Evolutionary conservation across 2,113 vertebrate genomes (phyloP).

Genomic region (Polypterus senegalus): DNA sequence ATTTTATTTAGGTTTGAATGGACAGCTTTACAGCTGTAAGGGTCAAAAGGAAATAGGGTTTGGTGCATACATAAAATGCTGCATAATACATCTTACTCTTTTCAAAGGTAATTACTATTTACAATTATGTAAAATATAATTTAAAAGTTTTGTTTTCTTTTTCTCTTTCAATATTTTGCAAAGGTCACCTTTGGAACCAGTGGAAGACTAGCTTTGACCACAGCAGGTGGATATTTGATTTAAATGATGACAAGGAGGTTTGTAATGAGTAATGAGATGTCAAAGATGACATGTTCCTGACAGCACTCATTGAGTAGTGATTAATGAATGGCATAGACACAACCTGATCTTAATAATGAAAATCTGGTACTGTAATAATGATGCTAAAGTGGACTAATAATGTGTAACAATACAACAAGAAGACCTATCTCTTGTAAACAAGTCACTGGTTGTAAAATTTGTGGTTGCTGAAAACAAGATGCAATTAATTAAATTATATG

Average conservation of each 20-base stretch:
- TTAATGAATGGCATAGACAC: conserved; percentile 64
- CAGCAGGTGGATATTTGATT: conserved; percentile 57
- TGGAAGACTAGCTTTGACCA: conserved; percentile 44
- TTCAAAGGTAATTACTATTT: background rate
- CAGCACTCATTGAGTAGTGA: conserved; percentile 59
- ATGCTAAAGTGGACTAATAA: conserved; percentile 36
- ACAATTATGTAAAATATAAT: background rate
- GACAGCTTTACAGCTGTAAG: too few species aligned
- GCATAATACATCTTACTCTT: too few species aligned
- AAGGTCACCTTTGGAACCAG: conserved; percentile 40
- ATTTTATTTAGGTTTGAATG: too few species aligned
- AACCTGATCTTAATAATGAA: conserved; percentile 49
- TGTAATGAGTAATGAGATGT: conserved; percentile 54
- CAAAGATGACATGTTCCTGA: conserved; percentile 56
- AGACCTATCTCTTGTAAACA: conserved; percentile 14
- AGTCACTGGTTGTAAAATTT: conserved; percentile 11
- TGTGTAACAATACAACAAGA: conserved; percentile 32
- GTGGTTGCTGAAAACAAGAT: conserved; percentile 6
- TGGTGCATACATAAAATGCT: too few species aligned
- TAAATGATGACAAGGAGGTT: conserved; percentile 51
- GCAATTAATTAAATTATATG: background rate
- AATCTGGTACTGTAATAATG: conserved; percentile 44
- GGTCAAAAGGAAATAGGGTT: too few species aligned
- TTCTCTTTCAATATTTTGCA: conserved; percentile 14
- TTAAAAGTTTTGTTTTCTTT: conserved; percentile 13